phyloP scores from a whole-genome alignment of 1,140 invertebrate genomes.

The Drosophila ercepeae region DNA sequence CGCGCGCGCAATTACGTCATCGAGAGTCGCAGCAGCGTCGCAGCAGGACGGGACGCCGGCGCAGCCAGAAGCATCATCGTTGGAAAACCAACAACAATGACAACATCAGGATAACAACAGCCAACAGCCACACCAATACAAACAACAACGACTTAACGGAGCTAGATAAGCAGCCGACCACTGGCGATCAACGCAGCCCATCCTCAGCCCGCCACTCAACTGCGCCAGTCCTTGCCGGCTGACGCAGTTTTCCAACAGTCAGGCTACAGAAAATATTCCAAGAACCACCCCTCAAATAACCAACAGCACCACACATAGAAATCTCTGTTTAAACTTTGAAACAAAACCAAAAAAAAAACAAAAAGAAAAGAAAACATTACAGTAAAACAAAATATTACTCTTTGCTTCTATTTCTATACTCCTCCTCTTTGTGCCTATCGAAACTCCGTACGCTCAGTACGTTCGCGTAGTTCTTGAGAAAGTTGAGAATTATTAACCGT shows the following conservation, averaged over 20 bases:
- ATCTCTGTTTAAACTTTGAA: constrained; percentile 11
- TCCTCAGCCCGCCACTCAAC: constrained; percentile 77
- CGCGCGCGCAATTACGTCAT: constrained; percentile 38
- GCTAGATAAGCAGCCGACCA: constrained; percentile 72
- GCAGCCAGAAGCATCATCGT: constrained; percentile 58
- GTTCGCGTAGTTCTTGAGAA: constrained; percentile 55
- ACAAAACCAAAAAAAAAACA: constrained; percentile 15
- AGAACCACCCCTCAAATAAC: constrained; percentile 47
- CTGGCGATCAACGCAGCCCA: constrained; percentile 79
- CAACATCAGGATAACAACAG: constrained; percentile 13
- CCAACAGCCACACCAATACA: constrained; percentile 13
- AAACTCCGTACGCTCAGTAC: constrained; percentile 61
- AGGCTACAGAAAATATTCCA: constrained; percentile 33
- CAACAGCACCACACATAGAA: constrained; percentile 57
- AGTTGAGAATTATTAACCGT: constrained; percentile 27
- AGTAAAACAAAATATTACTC: constrained; percentile 39
- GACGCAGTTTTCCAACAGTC: constrained; percentile 63
- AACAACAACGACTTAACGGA: constrained; percentile 73
- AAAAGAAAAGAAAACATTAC: neutral
- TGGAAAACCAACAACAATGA: constrained; percentile 41
- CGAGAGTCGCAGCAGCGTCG: constrained; percentile 31
- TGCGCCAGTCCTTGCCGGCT: constrained; percentile 61
- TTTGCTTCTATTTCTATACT: constrained; percentile 75
- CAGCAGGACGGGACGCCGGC: constrained; percentile 33
- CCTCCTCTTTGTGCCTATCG: constrained; percentile 78